phyloP scores from a whole-genome alignment of 1,140 invertebrate species.

The Anoplolepis gracilipes region DNA sequence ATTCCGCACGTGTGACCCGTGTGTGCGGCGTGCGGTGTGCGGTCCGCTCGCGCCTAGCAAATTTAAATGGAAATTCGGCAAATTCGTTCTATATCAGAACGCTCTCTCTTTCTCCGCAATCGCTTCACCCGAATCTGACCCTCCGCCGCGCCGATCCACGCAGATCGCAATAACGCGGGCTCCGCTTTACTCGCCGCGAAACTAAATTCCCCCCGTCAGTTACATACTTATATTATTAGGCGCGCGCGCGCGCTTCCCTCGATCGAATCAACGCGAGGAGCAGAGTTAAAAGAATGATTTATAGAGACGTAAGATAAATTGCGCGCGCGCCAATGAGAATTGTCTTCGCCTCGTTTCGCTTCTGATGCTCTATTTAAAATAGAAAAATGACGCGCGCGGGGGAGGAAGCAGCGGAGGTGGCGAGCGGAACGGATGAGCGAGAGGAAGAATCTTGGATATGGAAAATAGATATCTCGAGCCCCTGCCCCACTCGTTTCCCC shows the following conservation, averaged over 20 bases:
- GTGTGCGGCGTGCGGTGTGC: neutral
- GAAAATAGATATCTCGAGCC: constrained; percentile 71
- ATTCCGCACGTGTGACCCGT: neutral
- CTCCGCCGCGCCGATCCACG: constrained; percentile 43
- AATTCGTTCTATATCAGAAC: constrained; percentile 75
- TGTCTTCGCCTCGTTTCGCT: too few relatives aligned
- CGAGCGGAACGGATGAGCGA: neutral
- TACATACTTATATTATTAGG: neutral
- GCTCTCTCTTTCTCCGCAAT: constrained; percentile 68
- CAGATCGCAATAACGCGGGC: constrained; percentile 56
- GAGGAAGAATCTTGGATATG: constrained; percentile 60
- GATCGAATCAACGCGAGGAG: neutral
- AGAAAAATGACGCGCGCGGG: neutral
- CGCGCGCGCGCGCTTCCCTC: neutral
- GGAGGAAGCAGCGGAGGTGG: neutral
- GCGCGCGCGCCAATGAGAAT: neutral
- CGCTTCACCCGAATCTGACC: constrained; percentile 56
- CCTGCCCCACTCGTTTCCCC: too few relatives aligned
- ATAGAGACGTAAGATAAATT: neutral
- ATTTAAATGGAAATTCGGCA: constrained; percentile 81
- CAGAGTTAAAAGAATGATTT: neutral
- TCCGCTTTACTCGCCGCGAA: neutral
- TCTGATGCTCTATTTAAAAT: neutral
- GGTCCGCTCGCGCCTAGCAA: constrained; percentile 68
- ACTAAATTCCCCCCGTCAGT: constrained; percentile 9